Conservation (phyloP, 2,888 invertebrate genomes). For the Anticlea derivata region DNA sequence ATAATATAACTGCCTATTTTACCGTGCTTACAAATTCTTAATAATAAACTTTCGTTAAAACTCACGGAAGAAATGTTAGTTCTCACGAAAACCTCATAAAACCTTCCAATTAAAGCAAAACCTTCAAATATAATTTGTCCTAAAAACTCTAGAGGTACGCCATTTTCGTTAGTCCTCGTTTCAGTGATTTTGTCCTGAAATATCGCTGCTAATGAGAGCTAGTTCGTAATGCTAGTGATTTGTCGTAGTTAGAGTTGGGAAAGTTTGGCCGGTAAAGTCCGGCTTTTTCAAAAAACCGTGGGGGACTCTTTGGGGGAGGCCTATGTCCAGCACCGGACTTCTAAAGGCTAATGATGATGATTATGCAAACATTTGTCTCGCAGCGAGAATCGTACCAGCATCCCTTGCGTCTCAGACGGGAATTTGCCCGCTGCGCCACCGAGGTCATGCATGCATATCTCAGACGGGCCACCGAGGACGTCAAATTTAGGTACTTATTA, state of each 20-base stretch:
- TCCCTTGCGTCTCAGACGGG: too few relatives aligned
- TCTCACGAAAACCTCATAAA: conserved; percentile 27
- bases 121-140: conserved; percentile 25
- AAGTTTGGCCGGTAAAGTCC: conserved; percentile 1
- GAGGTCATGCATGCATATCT: too few relatives aligned
- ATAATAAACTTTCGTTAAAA: conserved; percentile 1
- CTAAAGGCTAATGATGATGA: too few relatives aligned
- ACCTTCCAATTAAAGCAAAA: conserved; percentile 24
- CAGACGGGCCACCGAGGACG: too few relatives aligned
- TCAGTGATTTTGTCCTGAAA: conserved; percentile 54
- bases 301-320: too few relatives aligned
- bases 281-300: conserved; percentile 2
- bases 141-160: conserved; percentile 42
- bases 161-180: conserved; percentile 44
- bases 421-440: too few relatives aligned
- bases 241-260: conserved; percentile 45
- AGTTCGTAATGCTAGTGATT: conserved; percentile 68
- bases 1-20: background rate
- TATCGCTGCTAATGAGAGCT: conserved; percentile 66
- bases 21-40: background rate
- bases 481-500: too few relatives aligned
- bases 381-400: too few relatives aligned
- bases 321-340: too few relatives aligned
- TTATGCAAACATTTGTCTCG: too few relatives aligned
- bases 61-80: conserved; percentile 15